Percentiles rank a stretch among this genome's conserved stretches.
phyloP scores from a whole-genome alignment of 2,888 invertebrate genomes.

The Muscina levida region DNA sequence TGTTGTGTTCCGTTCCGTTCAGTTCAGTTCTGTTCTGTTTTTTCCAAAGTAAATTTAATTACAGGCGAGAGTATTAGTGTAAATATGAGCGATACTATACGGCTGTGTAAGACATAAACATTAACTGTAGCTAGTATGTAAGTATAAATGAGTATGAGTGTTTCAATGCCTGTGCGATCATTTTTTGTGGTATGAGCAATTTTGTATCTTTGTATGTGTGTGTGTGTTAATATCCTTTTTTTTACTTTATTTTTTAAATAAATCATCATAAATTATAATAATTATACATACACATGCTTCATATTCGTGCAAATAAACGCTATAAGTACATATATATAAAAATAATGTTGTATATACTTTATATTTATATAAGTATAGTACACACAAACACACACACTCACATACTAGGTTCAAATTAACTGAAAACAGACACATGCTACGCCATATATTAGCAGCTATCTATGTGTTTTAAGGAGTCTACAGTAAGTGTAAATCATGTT shows the following conservation, averaged over 20 bases:
- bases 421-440: too few relatives aligned
- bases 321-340: constrained; percentile 25
- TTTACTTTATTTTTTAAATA: constrained; percentile 41
- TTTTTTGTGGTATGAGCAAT: too few relatives aligned
- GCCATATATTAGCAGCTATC: too few relatives aligned
- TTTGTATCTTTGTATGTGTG: too few relatives aligned
- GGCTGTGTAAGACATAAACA: constrained; percentile 51
- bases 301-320: constrained; percentile 56
- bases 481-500: too few relatives aligned
- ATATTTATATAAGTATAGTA: background rate
- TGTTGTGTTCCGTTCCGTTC: too few relatives aligned
- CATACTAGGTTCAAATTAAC: too few relatives aligned
- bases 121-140: too few relatives aligned
- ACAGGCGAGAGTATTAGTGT: constrained; percentile 49
- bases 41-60: constrained; percentile 29
- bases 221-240: constrained; percentile 17
- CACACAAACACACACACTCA: background rate
- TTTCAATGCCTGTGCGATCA: too few relatives aligned
- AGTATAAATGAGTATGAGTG: too few relatives aligned
- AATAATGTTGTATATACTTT: constrained; percentile 2
- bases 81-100: background rate
- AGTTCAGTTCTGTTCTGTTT: too few relatives aligned
- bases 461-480: too few relatives aligned
- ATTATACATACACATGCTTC: constrained; percentile 57
- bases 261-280: constrained; percentile 66